Base-by-base conservation (phyloP, 2,113 vertebrate species). In the Sorex araneus region DNA sequence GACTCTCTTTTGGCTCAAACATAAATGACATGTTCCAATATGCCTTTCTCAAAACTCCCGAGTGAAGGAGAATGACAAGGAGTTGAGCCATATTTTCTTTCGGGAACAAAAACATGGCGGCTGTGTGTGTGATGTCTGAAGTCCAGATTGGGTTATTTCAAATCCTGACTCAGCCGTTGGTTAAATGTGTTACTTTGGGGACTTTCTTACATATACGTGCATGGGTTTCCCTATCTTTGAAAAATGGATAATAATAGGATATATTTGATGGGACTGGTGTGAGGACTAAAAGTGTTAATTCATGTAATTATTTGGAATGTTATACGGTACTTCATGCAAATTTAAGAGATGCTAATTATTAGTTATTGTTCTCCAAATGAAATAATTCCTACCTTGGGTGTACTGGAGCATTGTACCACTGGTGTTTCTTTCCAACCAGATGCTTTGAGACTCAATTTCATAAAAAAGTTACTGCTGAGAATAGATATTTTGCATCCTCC, bases 191-290 rank as follows among this genome's bases (percentile, higher is more conserved):
- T 40, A 63, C 18, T 84, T 73, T 69, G 23, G 36, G 34, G 82
- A 57, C 3, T 75, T 32, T 47, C 5, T 90, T 85, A 75, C 28
- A 66, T 67, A 5, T 76, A 70, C 54, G 8, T 81, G 25, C 28
- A 50, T 30, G 54, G 13, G 47, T 54, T 93, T 87, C 18, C 67
- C 3, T 67, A 79, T 83, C 40, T 95, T 82, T 93, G 75, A 84
- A 90, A 93, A 79, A 30, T 7, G 19, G 10, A 50, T 83, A 45
- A 81, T 75, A 67, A 76, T 21, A 79, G 34, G 78, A 66, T 1
- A 16, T 36, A 40, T 6, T 54, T 87, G 19, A 66, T 8, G 81
- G 60, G 28, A 23, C 34, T 30, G 47, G 5, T 66, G 23, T 86
- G 50, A 80, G 36, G 60, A 80, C 77, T 63, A 91, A 91, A 34